Conservation (phyloP, 2,888 invertebrate genomes). For the Linnaemya vulpina region DNA sequence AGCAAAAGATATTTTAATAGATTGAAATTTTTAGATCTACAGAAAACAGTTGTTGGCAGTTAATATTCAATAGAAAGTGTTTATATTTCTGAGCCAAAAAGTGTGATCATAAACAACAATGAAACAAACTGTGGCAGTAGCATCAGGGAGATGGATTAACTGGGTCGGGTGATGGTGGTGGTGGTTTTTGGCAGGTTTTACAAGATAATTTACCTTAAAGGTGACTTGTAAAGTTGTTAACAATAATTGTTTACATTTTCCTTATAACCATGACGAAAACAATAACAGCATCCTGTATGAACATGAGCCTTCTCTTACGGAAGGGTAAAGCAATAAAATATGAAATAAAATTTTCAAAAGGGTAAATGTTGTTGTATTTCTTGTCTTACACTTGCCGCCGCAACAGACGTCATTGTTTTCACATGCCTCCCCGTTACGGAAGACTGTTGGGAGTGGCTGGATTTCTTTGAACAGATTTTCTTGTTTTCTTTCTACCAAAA, state of each 20-base stretch:
- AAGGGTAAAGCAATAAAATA: conserved; percentile 61
- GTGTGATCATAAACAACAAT: conserved; percentile 35
- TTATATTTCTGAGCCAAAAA: conserved; percentile 4
- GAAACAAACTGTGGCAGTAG: background rate
- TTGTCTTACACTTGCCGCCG: conserved; percentile 32
- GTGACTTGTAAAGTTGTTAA: conserved; percentile 70
- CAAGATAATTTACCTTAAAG: conserved; percentile 70
- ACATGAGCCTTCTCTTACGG: conserved; percentile 31
- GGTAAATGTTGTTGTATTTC: conserved; percentile 43
- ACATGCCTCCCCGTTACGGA: background rate
- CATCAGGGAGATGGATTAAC: background rate
- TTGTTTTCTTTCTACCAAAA: conserved; percentile 19
- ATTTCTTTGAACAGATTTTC: conserved; percentile 25
- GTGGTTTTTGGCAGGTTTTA: conserved; percentile 53
- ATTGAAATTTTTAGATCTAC: background rate
- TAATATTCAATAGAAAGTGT: conserved; percentile 21
- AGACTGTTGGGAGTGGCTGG: background rate
- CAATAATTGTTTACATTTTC: conserved; percentile 69
- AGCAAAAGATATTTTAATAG: background rate
- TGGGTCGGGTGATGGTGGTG: conserved; percentile 4
- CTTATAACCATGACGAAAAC: conserved; percentile 70
- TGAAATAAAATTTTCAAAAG: conserved; percentile 55
- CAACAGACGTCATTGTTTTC: conserved; percentile 16
- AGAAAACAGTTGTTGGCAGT: background rate
- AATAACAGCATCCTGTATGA: conserved; percentile 62